These are phyloP conservation scores for Phortica okadai DNA, from an alignment of 2,888 invertebrate species.

Conservation along the genomic window DNA sequence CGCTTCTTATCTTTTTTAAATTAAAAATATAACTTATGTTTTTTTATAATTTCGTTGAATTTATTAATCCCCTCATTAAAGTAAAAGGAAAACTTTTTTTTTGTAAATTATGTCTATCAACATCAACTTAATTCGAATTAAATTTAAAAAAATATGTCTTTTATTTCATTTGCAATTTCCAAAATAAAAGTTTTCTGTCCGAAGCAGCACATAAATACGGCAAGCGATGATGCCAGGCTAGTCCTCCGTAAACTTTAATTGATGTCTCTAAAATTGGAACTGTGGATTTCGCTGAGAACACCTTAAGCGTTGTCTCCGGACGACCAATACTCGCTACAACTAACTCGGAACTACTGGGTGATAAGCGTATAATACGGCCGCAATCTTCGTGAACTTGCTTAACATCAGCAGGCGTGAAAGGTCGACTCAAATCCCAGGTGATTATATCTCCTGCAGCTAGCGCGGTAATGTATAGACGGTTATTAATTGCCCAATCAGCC, in stretches of 20 bases:
- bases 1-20: not conserved
- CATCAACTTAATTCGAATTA: not conserved
- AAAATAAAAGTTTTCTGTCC: conserved; percentile 80
- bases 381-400: conserved; percentile 81
- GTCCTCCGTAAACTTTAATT: conserved; percentile 79
- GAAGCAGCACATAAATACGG: conserved; percentile 80
- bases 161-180: conserved; percentile 77
- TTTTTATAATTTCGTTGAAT: not conserved
- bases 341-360: conserved; percentile 80
- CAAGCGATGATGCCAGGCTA: conserved; percentile 81
- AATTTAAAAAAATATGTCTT: no score
- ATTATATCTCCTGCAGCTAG: conserved; percentile 82
- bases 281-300: conserved; percentile 80
- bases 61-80: no score
- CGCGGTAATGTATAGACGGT: conserved; percentile 80
- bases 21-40: not conserved
- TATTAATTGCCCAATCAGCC: conserved; percentile 84
- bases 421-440: conserved; percentile 83
- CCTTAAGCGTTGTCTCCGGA: conserved; percentile 82
- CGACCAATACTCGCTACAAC: conserved; percentile 83
- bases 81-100: not conserved
- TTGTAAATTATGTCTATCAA: not conserved
- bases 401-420: conserved; percentile 80
- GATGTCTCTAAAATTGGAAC: conserved; percentile 78
- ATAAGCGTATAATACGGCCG: conserved; percentile 80